phyloP scores from a whole-genome alignment of 2,113 vertebrate species.

The Rhea pennata region DNA sequence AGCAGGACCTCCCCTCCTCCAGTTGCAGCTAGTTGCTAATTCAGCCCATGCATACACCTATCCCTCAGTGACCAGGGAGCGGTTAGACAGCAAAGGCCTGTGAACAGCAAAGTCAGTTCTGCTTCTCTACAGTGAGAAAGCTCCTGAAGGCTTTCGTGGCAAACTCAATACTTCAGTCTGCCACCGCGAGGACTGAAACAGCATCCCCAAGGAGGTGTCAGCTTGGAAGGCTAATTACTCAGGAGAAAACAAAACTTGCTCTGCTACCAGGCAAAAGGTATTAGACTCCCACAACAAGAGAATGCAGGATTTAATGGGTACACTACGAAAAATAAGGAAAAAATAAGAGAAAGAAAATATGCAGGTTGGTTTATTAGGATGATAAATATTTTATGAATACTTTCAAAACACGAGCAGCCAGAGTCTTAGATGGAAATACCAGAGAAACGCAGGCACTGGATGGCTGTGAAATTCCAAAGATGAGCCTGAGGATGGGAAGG shows the following conservation, averaged over 20 bases:
- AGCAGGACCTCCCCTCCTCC: fast-evolving
- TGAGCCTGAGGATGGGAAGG: neutral
- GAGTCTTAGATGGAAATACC: neutral
- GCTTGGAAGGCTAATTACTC: neutral
- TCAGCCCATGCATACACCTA: neutral
- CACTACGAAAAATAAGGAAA: neutral
- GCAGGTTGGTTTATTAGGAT: neutral
- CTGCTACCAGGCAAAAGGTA: neutral
- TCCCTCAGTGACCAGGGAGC: neutral
- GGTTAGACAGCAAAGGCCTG: fast-evolving
- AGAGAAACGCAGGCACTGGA: neutral
- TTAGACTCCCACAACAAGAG: neutral
- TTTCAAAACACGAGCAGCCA: neutral
- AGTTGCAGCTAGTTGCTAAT: neutral
- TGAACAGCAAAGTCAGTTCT: neutral
- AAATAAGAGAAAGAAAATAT: neutral
- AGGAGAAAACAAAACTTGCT: neutral
- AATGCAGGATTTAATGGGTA: neutral
- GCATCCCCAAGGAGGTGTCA: neutral
- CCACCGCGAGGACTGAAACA: neutral
- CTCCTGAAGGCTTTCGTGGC: neutral
- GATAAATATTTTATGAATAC: neutral
- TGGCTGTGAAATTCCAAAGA: neutral
- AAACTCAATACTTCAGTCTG: neutral
- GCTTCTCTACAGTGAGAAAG: neutral